Evolutionary conservation across 2,797 vertebrate genomes (phyloP).

Genomic region (Gymnothorax reevesii): DNA sequence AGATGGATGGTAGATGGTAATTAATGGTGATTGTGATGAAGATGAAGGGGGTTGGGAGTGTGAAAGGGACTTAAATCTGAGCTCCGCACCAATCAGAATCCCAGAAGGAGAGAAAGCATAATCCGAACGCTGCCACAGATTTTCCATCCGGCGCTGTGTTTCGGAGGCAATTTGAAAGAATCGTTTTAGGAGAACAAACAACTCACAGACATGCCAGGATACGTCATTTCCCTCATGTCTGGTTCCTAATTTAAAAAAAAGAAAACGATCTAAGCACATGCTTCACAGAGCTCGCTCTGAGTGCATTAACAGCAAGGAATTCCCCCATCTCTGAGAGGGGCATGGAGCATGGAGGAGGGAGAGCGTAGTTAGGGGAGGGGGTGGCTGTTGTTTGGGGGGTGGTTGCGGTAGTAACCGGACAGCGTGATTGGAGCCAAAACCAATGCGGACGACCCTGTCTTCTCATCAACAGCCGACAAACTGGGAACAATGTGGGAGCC

Average conservation of each 20-base stretch:
- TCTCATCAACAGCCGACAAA: slow-evolving; percentile 6
- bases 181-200: neutral
- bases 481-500: slow-evolving; percentile 3
- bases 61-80: neutral
- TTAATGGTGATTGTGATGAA: neutral
- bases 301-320: neutral
- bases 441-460: neutral
- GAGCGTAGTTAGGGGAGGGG: neutral
- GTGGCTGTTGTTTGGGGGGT: neutral
- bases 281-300: neutral
- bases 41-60: neutral
- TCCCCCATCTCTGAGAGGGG: neutral
- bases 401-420: neutral
- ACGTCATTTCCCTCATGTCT: neutral
- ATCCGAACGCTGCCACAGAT: neutral
- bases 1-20: neutral
- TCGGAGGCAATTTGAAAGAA: neutral
- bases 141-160: neutral
- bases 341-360: neutral
- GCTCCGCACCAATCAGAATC: neutral
- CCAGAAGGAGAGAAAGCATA: neutral
- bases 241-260: neutral
- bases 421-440: neutral
- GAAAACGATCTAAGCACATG: neutral
- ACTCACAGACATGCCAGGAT: neutral